Evolutionary conservation across 2,888 invertebrate species (phyloP).

Genomic region (Lithodes maja): DNA sequence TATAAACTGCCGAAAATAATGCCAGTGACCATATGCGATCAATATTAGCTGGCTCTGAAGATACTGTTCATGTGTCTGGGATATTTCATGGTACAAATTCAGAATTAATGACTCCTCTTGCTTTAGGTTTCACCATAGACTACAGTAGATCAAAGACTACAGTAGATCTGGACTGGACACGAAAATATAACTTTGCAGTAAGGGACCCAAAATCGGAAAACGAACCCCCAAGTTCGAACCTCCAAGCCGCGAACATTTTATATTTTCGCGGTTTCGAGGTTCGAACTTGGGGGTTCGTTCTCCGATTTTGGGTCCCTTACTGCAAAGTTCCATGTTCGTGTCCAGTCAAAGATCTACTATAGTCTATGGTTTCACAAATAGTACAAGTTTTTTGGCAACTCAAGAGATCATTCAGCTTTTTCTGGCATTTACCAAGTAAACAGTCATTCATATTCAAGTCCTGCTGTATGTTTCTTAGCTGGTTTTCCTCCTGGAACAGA

Average conservation of each 20-base stretch:
- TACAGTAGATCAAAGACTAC: too few relatives aligned
- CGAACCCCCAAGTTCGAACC: too few relatives aligned
- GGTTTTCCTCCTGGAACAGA: slow-evolving; percentile 35
- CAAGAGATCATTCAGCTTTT: background rate
- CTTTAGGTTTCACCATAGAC: slow-evolving; percentile 8
- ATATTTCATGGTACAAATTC: background rate
- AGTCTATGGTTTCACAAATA: background rate
- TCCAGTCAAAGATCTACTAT: too few relatives aligned
- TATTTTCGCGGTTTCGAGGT: too few relatives aligned
- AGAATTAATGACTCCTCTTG: background rate
- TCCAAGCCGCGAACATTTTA: too few relatives aligned
- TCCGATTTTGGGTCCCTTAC: too few relatives aligned
- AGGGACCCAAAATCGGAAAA: too few relatives aligned
- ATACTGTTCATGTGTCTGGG: slow-evolving; percentile 13
- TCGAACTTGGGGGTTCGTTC: too few relatives aligned
- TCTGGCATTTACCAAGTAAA: background rate
- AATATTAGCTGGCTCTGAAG: background rate
- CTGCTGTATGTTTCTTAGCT: slow-evolving; percentile 13
- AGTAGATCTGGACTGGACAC: too few relatives aligned
- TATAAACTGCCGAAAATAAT: background rate
- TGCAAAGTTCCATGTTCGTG: too few relatives aligned
- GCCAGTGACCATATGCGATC: background rate
- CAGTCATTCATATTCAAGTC: background rate
- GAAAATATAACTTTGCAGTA: too few relatives aligned
- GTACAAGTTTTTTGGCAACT: background rate